Evolutionary conservation across 1,140 invertebrate species (phyloP), one percentile per base, ranked within the genome.

Genomic region (Choristoneura fumiferana): DNA sequence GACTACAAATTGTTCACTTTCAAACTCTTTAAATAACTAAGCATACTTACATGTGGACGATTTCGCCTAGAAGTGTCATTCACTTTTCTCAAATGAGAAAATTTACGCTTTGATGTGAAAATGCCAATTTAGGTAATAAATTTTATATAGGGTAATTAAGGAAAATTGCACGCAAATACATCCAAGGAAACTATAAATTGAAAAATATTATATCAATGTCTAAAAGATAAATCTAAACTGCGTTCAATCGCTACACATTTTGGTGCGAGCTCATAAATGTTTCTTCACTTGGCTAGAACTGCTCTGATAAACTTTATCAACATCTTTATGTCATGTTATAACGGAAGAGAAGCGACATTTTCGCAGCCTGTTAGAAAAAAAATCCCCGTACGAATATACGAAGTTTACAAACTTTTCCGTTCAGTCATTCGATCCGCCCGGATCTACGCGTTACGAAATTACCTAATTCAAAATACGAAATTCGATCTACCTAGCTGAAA

Each of bases 301-400:
- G 22, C 17, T 14, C 0, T 14, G 43, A 33, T 49, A 49, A n/a
- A 49, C 43, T 49, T 49, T 49, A 49, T 49, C 43, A 49, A 49
- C 43, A 12, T 49, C 18, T 49, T 49, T 49, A 33, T 49, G 43
- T 29, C 17, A 49, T 29, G 17, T 45, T 10, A 15, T 49, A 49
- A 33, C 43, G 43, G 43, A 49, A 49, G 43, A 29, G 13, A 49
- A 49, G 22, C 43, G 43, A 49, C 43, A 49, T 49, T 49, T 49
- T 14, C 43, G n/a, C 18, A 29, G 18, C 17, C 18, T 49, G 43
- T 22, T 33, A 29, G 43, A 49, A 49, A 49, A 43, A n/a, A 40
- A 45, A 49, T 49, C 17, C 8, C 43, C 43, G 43, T 18, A 29
- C 22, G n/a, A n/a, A n/a, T n/a, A 18, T 43, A 43, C 40, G 17